Base-by-base conservation (phyloP, 2,797 vertebrate genomes). In the Lacerta viridis region DNA sequence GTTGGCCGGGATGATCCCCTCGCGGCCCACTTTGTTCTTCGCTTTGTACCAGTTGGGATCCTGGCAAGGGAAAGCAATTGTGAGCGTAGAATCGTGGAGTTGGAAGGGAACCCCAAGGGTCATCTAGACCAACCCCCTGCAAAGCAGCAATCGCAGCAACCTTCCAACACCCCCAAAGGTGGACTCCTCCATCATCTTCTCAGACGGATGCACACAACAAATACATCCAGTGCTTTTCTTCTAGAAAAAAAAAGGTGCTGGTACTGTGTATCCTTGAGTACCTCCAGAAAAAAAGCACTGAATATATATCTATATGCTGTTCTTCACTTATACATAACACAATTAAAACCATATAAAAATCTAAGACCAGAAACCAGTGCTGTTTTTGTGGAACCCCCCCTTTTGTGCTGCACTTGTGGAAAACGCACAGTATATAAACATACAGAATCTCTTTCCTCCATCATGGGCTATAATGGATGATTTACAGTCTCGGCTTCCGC, bases 41-140 rank as follows among this genome's bases (percentile, higher is more conserved):
- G 99, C 99, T 97, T 98, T 98, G 98, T 99, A 99, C 99, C 99
- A 99, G 91, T 99, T 99, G 93, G 98, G 98, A 93, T 99, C 98
- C 99, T 99, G 93, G 1, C 89, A 55, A 86, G 86, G 79, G 86
- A 85, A 76, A 13, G 2, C 27, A 23, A 7, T 0, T 0, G 36
- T 75, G 59, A 85, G 2, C 0, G 50, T 55, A 15, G 50, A 15
- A 55, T 15, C 13, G 13, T 55, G 50, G 50, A 55, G 50, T 55
- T 55, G 50, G 50, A 0, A 55, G 50, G 13, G 13, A 55, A 13
- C 50, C 0, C 50, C 13, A 55, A 55, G 15, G 50, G 50, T 69
- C 29, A 69, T 69, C 8, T 25, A 29, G 68, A 69, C 23, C 68
- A 69, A 69, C 25, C 68, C 68, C 9, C 68, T 69, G 23, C 29